A percentile compares a stretch with the other conserved stretches of the same genome.
Evolutionary conservation across 2,797 vertebrate species (phyloP).

Genomic region (Semaprochilodus insignis): DNA sequence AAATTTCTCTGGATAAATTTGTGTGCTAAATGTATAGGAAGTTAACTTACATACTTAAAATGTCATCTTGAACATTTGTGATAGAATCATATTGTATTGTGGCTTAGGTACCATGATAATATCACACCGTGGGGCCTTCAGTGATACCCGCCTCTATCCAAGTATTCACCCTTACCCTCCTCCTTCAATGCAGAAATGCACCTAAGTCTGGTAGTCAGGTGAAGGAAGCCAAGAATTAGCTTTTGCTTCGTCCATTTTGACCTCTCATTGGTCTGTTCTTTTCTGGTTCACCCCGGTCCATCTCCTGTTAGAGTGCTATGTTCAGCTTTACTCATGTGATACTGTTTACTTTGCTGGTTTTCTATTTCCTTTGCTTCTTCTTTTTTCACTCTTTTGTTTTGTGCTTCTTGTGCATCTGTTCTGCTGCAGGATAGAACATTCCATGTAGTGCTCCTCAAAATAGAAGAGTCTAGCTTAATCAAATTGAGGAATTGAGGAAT

Average conservation of each 20-base stretch:
- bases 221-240: conserved; percentile 23
- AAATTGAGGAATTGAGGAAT: neutral
- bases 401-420: conserved; percentile 46
- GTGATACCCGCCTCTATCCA: neutral
- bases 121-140: neutral
- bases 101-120: neutral
- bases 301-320: conserved; percentile 37
- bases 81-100: too few species aligned
- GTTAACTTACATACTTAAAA: too few species aligned
- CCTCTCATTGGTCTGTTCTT: conserved; percentile 14
- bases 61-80: too few species aligned
- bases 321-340: conserved; percentile 35
- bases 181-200: conserved; percentile 60
- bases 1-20: too few species aligned
- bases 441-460: neutral
- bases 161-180: conserved; percentile 64
- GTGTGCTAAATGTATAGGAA: too few species aligned
- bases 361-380: conserved; percentile 15
- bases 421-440: conserved; percentile 11
- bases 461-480: neutral
- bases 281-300: conserved; percentile 34
- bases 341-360: conserved; percentile 34
- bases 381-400: conserved; percentile 31
- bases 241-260: conserved; percentile 15
- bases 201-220: conserved; percentile 35